phyloP scores from a whole-genome alignment of 2,113 vertebrate species.

The Salminus brasiliensis region DNA sequence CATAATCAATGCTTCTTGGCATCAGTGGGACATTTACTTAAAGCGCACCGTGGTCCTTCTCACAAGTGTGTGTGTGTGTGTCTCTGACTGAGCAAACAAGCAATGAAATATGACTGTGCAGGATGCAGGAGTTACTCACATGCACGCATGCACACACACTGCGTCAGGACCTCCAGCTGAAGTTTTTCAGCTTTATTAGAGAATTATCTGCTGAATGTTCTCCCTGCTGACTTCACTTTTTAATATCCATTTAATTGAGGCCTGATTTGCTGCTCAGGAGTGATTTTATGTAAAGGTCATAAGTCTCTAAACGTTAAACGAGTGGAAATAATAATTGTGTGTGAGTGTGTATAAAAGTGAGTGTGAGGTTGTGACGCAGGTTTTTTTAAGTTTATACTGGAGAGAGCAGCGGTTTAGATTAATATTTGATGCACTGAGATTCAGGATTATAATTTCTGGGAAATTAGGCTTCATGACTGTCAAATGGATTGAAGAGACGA shows the following conservation, averaged over 20 bases:
- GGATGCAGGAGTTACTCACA: background rate
- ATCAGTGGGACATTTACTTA: background rate
- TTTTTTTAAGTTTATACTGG: background rate
- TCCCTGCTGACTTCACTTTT: background rate
- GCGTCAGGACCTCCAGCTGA: background rate
- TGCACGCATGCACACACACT: too few species aligned
- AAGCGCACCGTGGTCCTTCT: background rate
- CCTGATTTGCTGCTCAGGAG: background rate
- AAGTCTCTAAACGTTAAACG: background rate
- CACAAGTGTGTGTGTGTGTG: background rate
- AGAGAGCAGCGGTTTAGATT: background rate
- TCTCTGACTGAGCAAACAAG: background rate
- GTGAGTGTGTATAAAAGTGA: background rate
- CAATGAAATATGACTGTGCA: background rate
- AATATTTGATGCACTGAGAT: constrained; percentile 26
- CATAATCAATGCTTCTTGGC: background rate
- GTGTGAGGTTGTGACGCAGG: too few species aligned
- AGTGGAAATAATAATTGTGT: background rate
- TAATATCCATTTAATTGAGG: background rate
- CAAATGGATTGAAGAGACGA: constrained; percentile 17
- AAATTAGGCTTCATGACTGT: constrained; percentile 1
- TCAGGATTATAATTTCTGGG: constrained; percentile 21
- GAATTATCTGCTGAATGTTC: background rate
- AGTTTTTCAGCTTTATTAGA: background rate
- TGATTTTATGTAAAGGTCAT: background rate